Evolutionary conservation across 2,113 vertebrate species (phyloP), one percentile per base, ranked within the genome.

Genomic region (Mionectes macconnelli): DNA sequence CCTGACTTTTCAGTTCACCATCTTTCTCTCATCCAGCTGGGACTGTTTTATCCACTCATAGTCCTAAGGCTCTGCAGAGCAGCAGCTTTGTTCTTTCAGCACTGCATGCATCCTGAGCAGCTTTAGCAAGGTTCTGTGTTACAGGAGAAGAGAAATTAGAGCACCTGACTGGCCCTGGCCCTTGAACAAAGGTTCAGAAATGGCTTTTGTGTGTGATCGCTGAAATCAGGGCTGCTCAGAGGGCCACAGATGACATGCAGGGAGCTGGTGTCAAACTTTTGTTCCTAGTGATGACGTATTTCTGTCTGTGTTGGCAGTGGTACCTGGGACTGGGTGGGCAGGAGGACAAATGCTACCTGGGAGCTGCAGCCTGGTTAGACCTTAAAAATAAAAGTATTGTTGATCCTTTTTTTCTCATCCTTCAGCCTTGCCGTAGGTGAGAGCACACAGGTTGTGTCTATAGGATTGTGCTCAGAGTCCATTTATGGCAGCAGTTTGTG

Each of bases 61-160:
- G 52, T 5, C 10, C 56, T 64, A 5, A 56, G 49, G 33, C 5
- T 79, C 37, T 72, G 64, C 44, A 13, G 37, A 60, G 74, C 39
- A 76, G 40, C 24, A 85, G 13, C 30, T 69, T 50, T 70, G 25
- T 25, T 27, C 35, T 24, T 42, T 47, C 57, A 73, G 56, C 10
- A 33, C 13, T 0, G 0, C 7, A 18, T 31, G n/a, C 2, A 11
- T 40, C 22, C n/a, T 39, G 42, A 55, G 31, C 23, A 55, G 27
- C 10, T 84, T 81, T 74, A 64, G 22, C 30, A 31, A 37, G 53
- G 18, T 16, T 49, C 27, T 50, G 0, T 55, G 49, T 24, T 72
- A n/a, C 15, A 33, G 31, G n/a, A 77, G 20, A 67, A 50, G 55
- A 44, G 22, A 66, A 90, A 87, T 14, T 31, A 66, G 25, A 86